These are phyloP conservation scores for Pachyseris speciosa DNA, from an alignment of 64 coral and sea anemone genomes.

Conservation along the genomic window DNA sequence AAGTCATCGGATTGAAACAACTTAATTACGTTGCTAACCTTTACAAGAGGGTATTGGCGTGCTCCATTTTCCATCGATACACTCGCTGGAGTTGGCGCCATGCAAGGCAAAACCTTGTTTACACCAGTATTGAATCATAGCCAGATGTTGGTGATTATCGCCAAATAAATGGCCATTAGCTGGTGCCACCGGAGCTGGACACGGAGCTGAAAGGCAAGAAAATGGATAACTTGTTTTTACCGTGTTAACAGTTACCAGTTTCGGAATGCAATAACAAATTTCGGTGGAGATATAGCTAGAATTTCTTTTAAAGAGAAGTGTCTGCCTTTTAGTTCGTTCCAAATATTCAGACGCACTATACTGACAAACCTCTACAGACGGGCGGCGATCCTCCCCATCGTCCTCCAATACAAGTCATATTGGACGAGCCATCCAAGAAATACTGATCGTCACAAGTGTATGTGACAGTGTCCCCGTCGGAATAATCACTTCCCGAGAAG, in stretches of 20 bases:
- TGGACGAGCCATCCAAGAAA: neutral
- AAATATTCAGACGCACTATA: neutral
- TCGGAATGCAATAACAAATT: no score
- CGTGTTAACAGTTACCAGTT: no score
- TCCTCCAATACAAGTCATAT: neutral
- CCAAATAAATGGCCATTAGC: constrained; percentile 1
- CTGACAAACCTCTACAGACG: neutral
- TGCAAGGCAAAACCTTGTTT: neutral
- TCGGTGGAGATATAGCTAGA: no score
- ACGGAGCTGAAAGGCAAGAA: constrained; percentile 38
- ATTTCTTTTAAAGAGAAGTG: no score
- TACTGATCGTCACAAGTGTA: constrained; percentile 27
- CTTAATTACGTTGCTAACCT: constrained; percentile 6
- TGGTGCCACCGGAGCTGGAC: neutral
- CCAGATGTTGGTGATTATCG: constrained; percentile 6
- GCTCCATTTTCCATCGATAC: constrained; percentile 34
- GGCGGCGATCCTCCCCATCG: neutral
- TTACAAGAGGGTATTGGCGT: neutral
- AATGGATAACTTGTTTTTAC: neutral
- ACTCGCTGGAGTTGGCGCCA: neutral
- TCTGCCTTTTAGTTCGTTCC: no score
- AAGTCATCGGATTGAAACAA: no score
- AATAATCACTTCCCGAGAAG: neutral
- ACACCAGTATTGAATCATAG: constrained; percentile 7
- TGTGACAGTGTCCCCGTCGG: neutral